Base-by-base conservation (phyloP, 1,140 invertebrate genomes). In the Drosophila murphyi region DNA sequence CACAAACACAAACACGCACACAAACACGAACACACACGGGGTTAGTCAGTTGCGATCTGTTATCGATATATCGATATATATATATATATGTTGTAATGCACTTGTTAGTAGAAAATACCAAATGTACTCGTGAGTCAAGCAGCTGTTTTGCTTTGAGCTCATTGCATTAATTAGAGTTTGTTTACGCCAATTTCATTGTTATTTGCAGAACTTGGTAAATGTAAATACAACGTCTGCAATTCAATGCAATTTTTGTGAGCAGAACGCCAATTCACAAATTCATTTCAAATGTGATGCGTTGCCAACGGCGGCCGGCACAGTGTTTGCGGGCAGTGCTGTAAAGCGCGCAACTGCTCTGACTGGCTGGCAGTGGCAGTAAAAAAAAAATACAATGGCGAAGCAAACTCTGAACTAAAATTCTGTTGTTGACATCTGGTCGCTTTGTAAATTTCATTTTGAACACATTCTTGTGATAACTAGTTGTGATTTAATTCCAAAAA, bases 401-500 rank as follows among this genome's bases (percentile, higher is more conserved):
- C 60, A 80, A 86, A 68, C 78, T 73, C 64, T 72, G 72, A 73
- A 83, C 83, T 72, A 73, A 76, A 85, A 76, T 43, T 82, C 62
- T 71, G 72, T 81, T 77, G 80, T 82, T 83, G 85, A 88, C 85
- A 88, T 88, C 85, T 88, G 85, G 77, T 89, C 77, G 80, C 73
- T 89, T 71, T 76, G 52, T 67, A 74, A 72, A 72, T 70, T 74
- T 71, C 68, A 73, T 80, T 85, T 75, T 45, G 29, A 60, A 73
- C 64, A 68, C 64, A 64, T 57, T 56, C 60, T 88, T 78, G 86
- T 89, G 86, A 88, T 88, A 88, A 61, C 70, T 72, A 76, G 74
- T 85, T 88, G 83, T 88, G 80, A 88, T 88, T 67, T 67, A 71
- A 81, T 77, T 72, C 60, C 47, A 55, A 70, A 76, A 76, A 71